Base-by-base conservation (phyloP, 2,113 vertebrate genomes). In the Seriola quinqueradiata region DNA sequence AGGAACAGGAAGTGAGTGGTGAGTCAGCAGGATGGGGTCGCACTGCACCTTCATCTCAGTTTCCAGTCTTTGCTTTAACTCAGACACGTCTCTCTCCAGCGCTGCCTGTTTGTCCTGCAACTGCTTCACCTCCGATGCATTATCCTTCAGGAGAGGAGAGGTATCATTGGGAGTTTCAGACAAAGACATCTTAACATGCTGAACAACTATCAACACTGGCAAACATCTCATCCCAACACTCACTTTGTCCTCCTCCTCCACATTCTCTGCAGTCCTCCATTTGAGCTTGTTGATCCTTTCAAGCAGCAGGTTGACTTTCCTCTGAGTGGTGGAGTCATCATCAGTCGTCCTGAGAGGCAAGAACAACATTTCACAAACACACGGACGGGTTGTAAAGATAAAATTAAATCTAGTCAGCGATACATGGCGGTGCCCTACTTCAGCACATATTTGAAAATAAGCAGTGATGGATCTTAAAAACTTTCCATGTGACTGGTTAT, bases 221-320 rank as follows among this genome's bases (percentile, higher is more conserved):
- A 60, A 77, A 83, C 64, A 44, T n/a, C 75, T 86, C 59, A 58
- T 69, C 61, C 72, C 71, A 57, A 42, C 60, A 76, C 87, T 90
- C 76, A 94, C 91, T 73, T 70, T 93, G 52, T 83, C 85, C 57
- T 86, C 95, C 89, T 96, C 96, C 92, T 96, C 96, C 0, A 94
- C 71, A 34, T 92, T 96, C 72, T 95, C 96, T 44, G 95, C 94
- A 76, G 96, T 95, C 86, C 95, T 96, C 86, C 97, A 98, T 91
- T 97, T 99, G 80, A 99, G 92, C 54, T 96, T 97, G 91, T 96
- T 97, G 91, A 99, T 97, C 92, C 96, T 97, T 90, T 97, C 96
- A 90, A 99, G 97, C 88, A 99, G 95, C 87, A 97, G 85, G 90
- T 97, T 95, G 77, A 99, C 98, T 90, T 98, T 98, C 86, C 94